Base-by-base conservation (phyloP, 2,797 vertebrate species). In the Megaceryle alcyon region DNA sequence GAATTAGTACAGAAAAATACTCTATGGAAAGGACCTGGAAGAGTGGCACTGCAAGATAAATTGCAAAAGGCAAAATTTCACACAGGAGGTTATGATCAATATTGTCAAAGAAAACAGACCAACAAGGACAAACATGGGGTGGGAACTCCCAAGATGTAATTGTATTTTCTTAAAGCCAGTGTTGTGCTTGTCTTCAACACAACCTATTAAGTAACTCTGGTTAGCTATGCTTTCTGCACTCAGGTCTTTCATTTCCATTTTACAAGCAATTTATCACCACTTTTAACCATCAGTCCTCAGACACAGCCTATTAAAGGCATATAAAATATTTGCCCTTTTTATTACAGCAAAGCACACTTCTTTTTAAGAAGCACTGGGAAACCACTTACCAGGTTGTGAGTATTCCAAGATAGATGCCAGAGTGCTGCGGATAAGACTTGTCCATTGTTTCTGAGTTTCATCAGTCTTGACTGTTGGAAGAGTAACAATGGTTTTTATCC, bases 351-450 rank as follows among this genome's bases (percentile, higher is more conserved):
- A 73, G 14, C 5, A 4, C 5, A 49, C 15, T 72, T 92, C 54
- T 79, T 22, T 46, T 61, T 7, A 33, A 63, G 35, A 35, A 35
- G 23, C 49, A 69, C n/a, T 41, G n/a, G 23, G 20, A 89, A 93
- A 76, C 39, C 31, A 76, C 80, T 97, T 97, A 99, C 99, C 99
- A 98, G 99, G 98, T 91, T 99, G 98, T 2, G 99, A 98, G 96
- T 99, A 98, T 94, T 99, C 99, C 25, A 99, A 98, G 48, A 99
- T 98, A 64, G 99, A 99, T 4, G 99, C 99, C 87, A 99, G 97
- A 65, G 99, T 99, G 97, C 99, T 99, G 69, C 99, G 98, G 84
- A 99, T 98, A 23, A 99, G 98, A 92, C 98, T 97, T 21, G 98
- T 99, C 99, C 99, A 99, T 95, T 99, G 99, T 21, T 98, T 98